These are phyloP conservation scores for Drosophila diplacantha DNA, from an alignment of 2,888 invertebrate species.

Conservation along the genomic window DNA sequence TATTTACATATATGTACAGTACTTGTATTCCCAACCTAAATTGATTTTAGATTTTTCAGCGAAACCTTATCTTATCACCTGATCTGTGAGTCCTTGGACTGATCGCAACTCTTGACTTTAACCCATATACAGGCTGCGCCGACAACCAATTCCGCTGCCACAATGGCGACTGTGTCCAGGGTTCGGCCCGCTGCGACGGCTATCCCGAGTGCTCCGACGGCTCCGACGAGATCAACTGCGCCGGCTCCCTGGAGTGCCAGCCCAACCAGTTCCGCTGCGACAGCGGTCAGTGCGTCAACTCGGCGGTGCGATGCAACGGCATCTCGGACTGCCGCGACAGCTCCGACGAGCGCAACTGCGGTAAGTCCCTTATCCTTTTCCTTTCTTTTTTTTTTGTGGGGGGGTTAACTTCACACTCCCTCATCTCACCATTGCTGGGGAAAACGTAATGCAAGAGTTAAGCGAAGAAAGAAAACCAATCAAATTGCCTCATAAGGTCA, in stretches of 20 bases:
- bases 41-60: slow-evolving; percentile 8
- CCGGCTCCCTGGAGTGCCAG: slow-evolving; percentile 61
- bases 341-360: slow-evolving; percentile 81
- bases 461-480: not conserved
- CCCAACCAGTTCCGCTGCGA: slow-evolving; percentile 76
- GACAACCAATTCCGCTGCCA: slow-evolving; percentile 83
- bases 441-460: not conserved
- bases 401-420: not conserved
- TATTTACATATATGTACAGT: not conserved
- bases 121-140: slow-evolving; percentile 80
- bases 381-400: not conserved
- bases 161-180: slow-evolving; percentile 84
- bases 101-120: not conserved
- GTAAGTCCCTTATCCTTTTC: slow-evolving; percentile 67
- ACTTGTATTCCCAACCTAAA: slow-evolving; percentile 3
- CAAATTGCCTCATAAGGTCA: slow-evolving; percentile 38
- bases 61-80: not conserved
- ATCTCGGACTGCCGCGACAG: slow-evolving; percentile 80
- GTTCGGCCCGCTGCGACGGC: slow-evolving; percentile 82
- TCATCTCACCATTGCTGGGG: not conserved
- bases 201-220: slow-evolving; percentile 82
- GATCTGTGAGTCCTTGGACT: not conserved
- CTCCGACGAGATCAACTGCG: slow-evolving; percentile 83
- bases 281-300: slow-evolving; percentile 74
- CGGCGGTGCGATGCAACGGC: slow-evolving; percentile 79